Evolutionary conservation across 1,140 invertebrate species (phyloP).

Genomic region (Macrobrachium nipponense): DNA sequence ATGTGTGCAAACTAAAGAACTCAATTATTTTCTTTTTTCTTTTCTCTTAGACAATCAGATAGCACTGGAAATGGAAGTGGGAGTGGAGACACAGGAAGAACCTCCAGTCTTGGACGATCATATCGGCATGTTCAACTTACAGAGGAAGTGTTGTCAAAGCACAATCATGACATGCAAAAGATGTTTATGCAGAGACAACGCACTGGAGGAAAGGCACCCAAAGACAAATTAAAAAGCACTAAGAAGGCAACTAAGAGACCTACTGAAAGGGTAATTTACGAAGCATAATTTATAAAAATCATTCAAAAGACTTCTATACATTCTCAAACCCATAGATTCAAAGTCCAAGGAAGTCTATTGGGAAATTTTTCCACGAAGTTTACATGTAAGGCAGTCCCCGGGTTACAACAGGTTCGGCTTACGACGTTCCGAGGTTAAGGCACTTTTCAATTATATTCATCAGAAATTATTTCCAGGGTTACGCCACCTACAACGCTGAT

Average conservation of each 20-base stretch:
- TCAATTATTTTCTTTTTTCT: not conserved
- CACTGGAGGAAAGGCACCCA: slow-evolving; percentile 66
- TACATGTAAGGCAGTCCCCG: too few species aligned
- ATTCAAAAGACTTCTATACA: too few species aligned
- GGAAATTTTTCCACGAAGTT: too few species aligned
- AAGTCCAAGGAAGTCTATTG: too few species aligned
- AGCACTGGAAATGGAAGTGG: slow-evolving; percentile 71
- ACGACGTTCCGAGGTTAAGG: too few species aligned
- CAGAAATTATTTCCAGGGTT: too few species aligned
- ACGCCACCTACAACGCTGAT: too few species aligned
- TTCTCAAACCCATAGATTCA: too few species aligned
- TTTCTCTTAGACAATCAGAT: slow-evolving; percentile 59
- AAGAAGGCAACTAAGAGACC: slow-evolving; percentile 41
- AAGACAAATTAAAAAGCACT: slow-evolving; percentile 32
- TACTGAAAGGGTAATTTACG: slow-evolving; percentile 31
- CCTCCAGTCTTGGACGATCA: slow-evolving; percentile 63
- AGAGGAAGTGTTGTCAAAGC: slow-evolving; percentile 69
- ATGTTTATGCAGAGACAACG: slow-evolving; percentile 79
- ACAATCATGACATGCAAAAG: slow-evolving; percentile 84
- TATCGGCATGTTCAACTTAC: slow-evolving; percentile 60
- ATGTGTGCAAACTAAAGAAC: too few species aligned
- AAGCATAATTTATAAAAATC: too few species aligned
- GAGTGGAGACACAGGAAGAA: slow-evolving; percentile 71
- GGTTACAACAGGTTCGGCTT: too few species aligned
- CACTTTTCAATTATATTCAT: too few species aligned